Base-by-base conservation (phyloP, 2,888 invertebrate genomes). In the Orthosia cruda region DNA sequence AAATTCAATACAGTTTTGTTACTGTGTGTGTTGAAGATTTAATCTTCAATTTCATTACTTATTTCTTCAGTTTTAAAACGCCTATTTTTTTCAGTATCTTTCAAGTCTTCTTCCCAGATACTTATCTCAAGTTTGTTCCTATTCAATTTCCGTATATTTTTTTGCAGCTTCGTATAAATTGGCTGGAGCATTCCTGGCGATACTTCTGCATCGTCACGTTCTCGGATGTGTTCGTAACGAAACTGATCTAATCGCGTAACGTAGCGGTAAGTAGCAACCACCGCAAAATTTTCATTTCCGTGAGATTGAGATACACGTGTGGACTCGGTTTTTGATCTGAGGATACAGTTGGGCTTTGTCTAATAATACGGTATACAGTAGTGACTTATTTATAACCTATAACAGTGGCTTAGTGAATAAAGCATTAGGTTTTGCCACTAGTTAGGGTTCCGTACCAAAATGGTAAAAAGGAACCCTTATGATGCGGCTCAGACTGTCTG, bases 111-210 rank as follows among this genome's bases (percentile, higher is more conserved):
- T n/a, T 15, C 18, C 9, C 23, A 20, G 16, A 4, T 55, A 45
- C 4, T 58, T 64, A 59, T 64, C 15, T 23, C 52, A 50, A 64
- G 63, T 58, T 74, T 74, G 26, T 72, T 79, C 3, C 45, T 16
- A 23, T 78, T 72, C 16, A 76, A 81, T 81, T 81, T 76, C 66
- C 81, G 81, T 67, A 55, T 54, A 69, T 23, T 63, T 70, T 63
- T 63, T 67, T 76, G 16, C 18, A 58, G 7, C 45, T 74, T 54
- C 62, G 7, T 49, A 26, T 49, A 50, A 62, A 77, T 77, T 78
- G 49, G 9, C 49, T 55, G n/a, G 65, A 57, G 64, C 16, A 69
- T 62, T 52, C 9, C 12, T 18, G 57, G 16, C 13, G 58, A 58
- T 71, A 40, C 15, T 71, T 81, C 52, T 77, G 72, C 67, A 54